Base-by-base conservation (phyloP, 1,140 invertebrate species). In the Solenopsis invicta region DNA sequence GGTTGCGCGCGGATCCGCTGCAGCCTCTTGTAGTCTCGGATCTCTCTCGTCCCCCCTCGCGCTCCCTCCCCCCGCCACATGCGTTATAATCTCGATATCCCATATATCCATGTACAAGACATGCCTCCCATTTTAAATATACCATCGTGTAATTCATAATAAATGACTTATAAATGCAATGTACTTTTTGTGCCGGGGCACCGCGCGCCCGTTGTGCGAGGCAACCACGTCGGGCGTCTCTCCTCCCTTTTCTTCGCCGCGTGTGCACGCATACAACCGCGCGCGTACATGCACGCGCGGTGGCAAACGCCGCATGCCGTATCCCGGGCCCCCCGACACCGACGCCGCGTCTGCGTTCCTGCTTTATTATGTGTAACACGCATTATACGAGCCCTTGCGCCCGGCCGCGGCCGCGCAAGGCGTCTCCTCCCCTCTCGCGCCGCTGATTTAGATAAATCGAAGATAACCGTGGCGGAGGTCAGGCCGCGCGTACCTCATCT, bases 101-200 rank as follows among this genome's bases (percentile, higher is more conserved):
- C 94, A 95, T 95, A 95, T 95, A 95, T 95, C 90, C 93, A 93
- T 66, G 93, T 93, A 93, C 93, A 93, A 93, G 94, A 94, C 94
- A 93, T 94, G 93, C 93, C 93, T 94, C 90, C 93, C 93, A 95
- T 95, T 95, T 95, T 94, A 94, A 95, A 95, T 95, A 95, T 93
- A 94, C 94, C 93, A 94, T 95, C 94, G 94, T 95, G 94, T 95
- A 95, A 95, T 95, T 95, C 94, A 95, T 94, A 95, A 95, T 95
- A 95, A 95, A 95, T 95, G 93, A 95, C 95, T 94, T 94, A 95
- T 95, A 95, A 95, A 95, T 95, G 94, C 92, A 93, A 93, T 93
- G 93, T 93, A 93, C 92, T 94, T 95, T 93, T 95, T 94, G 87
- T 71, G 50, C 50, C 56, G 67, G 72, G 21, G 76, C 54, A 88